Evolutionary conservation across 2,113 vertebrate genomes (phyloP), one percentile per base, ranked within the genome.

Genomic region (Alectura lathami): DNA sequence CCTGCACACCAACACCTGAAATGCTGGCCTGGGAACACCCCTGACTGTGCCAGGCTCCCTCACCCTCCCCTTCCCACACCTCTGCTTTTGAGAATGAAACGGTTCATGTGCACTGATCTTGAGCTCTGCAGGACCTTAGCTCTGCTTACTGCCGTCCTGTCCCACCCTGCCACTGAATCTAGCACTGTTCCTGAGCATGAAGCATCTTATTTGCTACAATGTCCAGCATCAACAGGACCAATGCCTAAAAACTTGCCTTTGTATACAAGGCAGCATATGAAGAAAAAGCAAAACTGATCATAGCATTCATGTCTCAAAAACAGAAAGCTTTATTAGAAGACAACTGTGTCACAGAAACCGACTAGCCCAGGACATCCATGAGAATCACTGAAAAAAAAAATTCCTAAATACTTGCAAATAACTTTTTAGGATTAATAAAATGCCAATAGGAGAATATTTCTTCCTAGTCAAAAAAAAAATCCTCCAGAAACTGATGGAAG

Each of bases 291-390:
- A 53, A 85, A 86, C 8, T 8, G 3, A 50, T 38, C 4, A 53
- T 11, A 76, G 21, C 63, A 34, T 17, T 29, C 5, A 18, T 10
- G 50, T 2, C 3, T 15, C 1, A 0, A 4, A 54, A 64, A 16
- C 1, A 54, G 9, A 84, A 38, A 36, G 0, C 1, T 45, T 72
- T 53, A 27, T 24, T 74, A 64, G 64, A 89, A 69, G 32, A 3
- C 32, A 47, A 70, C 20, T 3, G 5, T 0, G 0, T 17, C 21
- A 24, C 2, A 66, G n/a, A 51, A 86, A 57, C 9, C 7, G 4
- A 40, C 4, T 83, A 68, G 15, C 20, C 29, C 34, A 57, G 38
- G 3, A 69, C 9, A 48, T 0, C 0, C 0, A 0, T 1, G 9
- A 63, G 26, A 64, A 32, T 43, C 29, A 51, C 10, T 13, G 29